These are phyloP conservation scores for Tachysurus fulvidraco DNA, from an alignment of 2,113 vertebrate genomes.

Conservation along the genomic window DNA sequence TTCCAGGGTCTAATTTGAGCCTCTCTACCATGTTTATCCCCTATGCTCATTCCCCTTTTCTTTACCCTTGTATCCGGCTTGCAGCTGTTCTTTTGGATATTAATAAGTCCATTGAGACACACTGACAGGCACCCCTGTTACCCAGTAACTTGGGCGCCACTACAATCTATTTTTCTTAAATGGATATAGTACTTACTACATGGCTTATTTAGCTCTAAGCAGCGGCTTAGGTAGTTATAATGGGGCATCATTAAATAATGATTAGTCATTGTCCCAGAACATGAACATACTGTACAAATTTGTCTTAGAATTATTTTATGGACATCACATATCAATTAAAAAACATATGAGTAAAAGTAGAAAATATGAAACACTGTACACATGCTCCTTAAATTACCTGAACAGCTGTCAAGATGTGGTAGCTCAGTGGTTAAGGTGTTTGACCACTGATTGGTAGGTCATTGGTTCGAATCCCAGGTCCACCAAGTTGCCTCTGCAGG, in stretches of 20 bases:
- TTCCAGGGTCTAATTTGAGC: slow-evolving; percentile 75
- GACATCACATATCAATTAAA: not conserved
- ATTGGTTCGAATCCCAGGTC: no score
- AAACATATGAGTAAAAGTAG: not conserved
- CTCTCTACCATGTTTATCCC: slow-evolving; percentile 39
- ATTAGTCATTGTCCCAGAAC: not conserved
- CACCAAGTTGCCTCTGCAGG: no score
- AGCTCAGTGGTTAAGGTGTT: no score
- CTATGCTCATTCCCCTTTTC: slow-evolving; percentile 34
- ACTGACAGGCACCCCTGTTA: slow-evolving; percentile 41
- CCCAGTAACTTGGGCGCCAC: slow-evolving; percentile 31
- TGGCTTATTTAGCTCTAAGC: not conserved
- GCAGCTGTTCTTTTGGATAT: slow-evolving; percentile 64
- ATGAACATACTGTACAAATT: not conserved
- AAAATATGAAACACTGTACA: not conserved
- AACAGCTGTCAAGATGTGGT: not conserved
- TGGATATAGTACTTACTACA: not conserved
- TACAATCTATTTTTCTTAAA: slow-evolving; percentile 1
- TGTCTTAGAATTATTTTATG: not conserved
- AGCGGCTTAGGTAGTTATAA: not conserved
- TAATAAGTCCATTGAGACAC: slow-evolving; percentile 62
- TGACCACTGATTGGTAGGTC: no score
- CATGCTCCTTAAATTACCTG: not conserved
- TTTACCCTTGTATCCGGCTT: slow-evolving; percentile 49
- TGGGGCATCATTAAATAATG: not conserved